Conservation (phyloP, 2,113 vertebrate species). For the Hemibagrus wyckioides region DNA sequence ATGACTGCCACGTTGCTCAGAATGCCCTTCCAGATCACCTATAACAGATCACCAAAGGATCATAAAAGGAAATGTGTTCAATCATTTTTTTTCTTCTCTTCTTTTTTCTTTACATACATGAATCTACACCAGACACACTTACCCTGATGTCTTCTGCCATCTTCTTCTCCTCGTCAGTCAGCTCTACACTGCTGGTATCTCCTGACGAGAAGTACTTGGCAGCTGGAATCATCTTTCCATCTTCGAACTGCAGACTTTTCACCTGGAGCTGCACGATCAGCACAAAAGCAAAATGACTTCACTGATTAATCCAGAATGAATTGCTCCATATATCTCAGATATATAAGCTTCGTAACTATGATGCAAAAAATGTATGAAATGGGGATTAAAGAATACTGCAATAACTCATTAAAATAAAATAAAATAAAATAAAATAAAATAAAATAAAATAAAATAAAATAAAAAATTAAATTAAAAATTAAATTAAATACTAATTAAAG, state of each 20-base stretch:
- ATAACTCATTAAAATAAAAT: too few species aligned
- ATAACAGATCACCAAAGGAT: neutral
- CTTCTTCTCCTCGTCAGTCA: conserved; percentile 76
- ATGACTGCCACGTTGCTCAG: conserved; percentile 74
- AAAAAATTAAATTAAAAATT: too few species aligned
- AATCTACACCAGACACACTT: conserved; percentile 66
- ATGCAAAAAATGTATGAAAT: neutral
- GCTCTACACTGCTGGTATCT: conserved; percentile 71
- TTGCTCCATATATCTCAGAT: neutral
- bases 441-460: too few species aligned
- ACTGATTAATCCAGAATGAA: neutral
- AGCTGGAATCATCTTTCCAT: conserved; percentile 84
- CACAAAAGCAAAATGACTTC: neutral
- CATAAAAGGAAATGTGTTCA: neutral
- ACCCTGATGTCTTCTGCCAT: conserved; percentile 79
- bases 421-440: too few species aligned
- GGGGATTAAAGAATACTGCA: neutral
- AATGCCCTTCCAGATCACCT: conserved; percentile 83
- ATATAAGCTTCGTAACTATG: neutral
- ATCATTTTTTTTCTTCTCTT: conserved; percentile 68
- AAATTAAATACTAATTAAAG: too few species aligned
- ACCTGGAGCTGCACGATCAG: conserved; percentile 74
- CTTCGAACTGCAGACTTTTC: conserved; percentile 83
- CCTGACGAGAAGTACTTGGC: conserved; percentile 76
- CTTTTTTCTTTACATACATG: conserved; percentile 81